phyloP scores from a whole-genome alignment of 2,797 vertebrate species.

The Hippoglossus hippoglossus region DNA sequence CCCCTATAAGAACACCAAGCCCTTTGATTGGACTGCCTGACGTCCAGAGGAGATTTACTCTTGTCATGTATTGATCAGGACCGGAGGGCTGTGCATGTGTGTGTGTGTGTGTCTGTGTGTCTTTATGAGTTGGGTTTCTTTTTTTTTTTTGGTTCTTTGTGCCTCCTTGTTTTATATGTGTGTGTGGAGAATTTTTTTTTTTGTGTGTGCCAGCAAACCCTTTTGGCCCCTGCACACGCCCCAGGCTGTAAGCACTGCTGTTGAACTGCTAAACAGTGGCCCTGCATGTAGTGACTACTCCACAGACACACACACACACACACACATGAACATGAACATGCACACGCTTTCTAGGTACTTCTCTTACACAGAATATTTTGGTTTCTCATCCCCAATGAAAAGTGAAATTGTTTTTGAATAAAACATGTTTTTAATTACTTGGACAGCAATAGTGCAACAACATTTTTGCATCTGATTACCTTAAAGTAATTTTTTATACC shows the following conservation, averaged over 20 bases:
- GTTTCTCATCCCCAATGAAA: constrained; percentile 46
- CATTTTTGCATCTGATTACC: too few relatives aligned
- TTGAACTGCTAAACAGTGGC: constrained; percentile 83
- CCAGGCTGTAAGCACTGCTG: constrained; percentile 77
- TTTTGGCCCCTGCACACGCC: constrained; percentile 78
- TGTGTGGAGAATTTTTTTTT: constrained; percentile 39
- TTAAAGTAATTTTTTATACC: not conserved
- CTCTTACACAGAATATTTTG: constrained; percentile 43
- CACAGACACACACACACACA: constrained; percentile 33
- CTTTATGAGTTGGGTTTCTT: constrained; percentile 70
- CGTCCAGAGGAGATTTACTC: constrained; percentile 85
- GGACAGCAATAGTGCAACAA: too few relatives aligned
- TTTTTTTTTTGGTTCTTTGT: constrained; percentile 61
- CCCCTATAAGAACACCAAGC: constrained; percentile 82
- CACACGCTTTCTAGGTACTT: constrained; percentile 37
- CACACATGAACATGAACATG: constrained; percentile 23
- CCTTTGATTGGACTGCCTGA: constrained; percentile 85
- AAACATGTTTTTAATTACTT: not conserved
- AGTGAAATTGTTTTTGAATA: constrained; percentile 10
- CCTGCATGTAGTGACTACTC: constrained; percentile 72
- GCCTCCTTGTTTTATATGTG: constrained; percentile 49
- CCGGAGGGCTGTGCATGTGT: constrained; percentile 75
- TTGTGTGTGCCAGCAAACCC: constrained; percentile 77
- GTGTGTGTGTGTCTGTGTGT: constrained; percentile 47
- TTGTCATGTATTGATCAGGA: constrained; percentile 87